phyloP scores from a whole-genome alignment of 2,888 invertebrate genomes.

The Cynaeus angustus region DNA sequence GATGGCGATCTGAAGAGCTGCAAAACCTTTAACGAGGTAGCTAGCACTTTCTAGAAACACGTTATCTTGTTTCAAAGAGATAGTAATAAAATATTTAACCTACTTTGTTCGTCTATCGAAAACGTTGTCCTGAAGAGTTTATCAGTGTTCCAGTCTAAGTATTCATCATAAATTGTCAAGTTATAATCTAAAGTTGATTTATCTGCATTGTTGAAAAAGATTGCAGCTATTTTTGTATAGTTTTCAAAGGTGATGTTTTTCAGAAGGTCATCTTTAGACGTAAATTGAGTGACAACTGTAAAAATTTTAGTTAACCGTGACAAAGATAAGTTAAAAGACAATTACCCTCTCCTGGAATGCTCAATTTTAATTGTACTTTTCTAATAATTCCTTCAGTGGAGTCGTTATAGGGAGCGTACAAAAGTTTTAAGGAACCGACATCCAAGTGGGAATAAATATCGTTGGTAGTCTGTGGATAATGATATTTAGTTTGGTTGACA shows the following conservation, averaged over 20 bases:
- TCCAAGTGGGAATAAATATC: slow-evolving; percentile 49
- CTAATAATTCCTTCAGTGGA: slow-evolving; percentile 63
- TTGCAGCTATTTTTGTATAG: background rate
- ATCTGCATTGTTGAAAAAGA: background rate
- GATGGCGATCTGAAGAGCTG: slow-evolving; percentile 76
- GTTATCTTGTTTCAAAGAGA: background rate
- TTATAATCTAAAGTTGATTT: slow-evolving; percentile 57
- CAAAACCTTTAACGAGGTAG: slow-evolving; percentile 73
- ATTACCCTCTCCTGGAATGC: slow-evolving; percentile 63
- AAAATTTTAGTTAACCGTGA: background rate
- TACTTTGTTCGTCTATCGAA: background rate
- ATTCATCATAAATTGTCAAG: slow-evolving; percentile 61
- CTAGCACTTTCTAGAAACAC: slow-evolving; percentile 67
- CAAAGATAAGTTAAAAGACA: too few species aligned
- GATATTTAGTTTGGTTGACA: slow-evolving; percentile 61
- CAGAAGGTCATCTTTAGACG: background rate
- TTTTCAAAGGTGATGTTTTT: background rate
- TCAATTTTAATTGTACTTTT: slow-evolving; percentile 62
- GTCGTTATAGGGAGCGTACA: slow-evolving; percentile 63
- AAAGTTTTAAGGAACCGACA: slow-evolving; percentile 56
- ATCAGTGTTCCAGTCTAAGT: slow-evolving; percentile 60
- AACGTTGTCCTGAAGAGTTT: slow-evolving; percentile 43
- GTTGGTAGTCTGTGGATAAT: slow-evolving; percentile 46
- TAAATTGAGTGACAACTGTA: background rate
- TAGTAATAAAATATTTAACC: background rate